phyloP scores from a whole-genome alignment of 2,797 vertebrate genomes.

The Takifugu ocellatus region DNA sequence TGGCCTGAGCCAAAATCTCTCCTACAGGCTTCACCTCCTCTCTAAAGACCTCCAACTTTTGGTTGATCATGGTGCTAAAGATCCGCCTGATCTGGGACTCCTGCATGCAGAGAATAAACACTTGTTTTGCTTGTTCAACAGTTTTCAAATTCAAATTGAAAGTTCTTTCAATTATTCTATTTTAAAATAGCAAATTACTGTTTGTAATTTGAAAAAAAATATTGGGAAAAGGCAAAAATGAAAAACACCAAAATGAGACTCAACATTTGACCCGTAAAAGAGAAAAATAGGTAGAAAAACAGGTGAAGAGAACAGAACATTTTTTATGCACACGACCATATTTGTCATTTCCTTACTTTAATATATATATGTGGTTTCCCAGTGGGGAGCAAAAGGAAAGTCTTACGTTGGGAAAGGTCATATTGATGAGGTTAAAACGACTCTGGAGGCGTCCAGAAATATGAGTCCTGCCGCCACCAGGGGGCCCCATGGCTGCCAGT shows the following conservation, averaged over 20 bases:
- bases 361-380: neutral
- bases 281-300: too few species aligned
- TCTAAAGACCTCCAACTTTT: constrained; percentile 86
- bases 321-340: neutral
- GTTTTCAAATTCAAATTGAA: constrained; percentile 1
- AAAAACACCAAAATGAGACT: too few species aligned
- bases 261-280: too few species aligned
- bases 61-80: constrained; percentile 85
- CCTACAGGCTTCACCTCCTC: constrained; percentile 86
- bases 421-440: constrained; percentile 88
- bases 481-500: constrained; percentile 87
- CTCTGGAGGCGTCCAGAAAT: constrained; percentile 85
- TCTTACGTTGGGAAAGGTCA: constrained; percentile 87
- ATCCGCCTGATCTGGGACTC: constrained; percentile 84
- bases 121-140: neutral
- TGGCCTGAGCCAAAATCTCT: constrained; percentile 79
- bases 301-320: too few species aligned
- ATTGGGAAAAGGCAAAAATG: too few species aligned
- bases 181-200: too few species aligned
- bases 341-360: neutral
- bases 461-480: constrained; percentile 84
- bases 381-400: neutral
- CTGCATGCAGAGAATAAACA: constrained; percentile 45
- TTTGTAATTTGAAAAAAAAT: too few species aligned
- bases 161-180: too few species aligned